Evolutionary conservation across 1,140 invertebrate genomes (phyloP).

Genomic region (Cotesia typhae): DNA sequence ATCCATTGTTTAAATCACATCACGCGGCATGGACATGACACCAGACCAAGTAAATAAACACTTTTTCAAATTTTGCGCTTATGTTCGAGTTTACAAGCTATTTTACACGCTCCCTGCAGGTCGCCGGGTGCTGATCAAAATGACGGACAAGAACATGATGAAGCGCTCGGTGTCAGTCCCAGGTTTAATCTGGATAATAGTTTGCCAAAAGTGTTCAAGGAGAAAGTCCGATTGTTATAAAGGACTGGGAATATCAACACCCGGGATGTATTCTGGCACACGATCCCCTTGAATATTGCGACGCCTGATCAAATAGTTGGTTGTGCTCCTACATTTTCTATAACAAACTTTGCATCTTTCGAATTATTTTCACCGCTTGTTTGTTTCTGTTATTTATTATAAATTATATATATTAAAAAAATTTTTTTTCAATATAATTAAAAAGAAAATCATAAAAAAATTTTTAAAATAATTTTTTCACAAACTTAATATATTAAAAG

Average conservation of each 20-base stretch:
- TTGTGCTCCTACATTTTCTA: constrained; percentile 43
- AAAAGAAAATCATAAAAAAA: too few species aligned
- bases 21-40: too few species aligned
- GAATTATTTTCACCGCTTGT: neutral
- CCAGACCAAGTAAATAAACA: too few species aligned
- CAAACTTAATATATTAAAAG: too few species aligned
- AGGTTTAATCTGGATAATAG: constrained; percentile 28
- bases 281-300: constrained; percentile 44
- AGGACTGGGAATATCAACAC: constrained; percentile 62
- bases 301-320: constrained; percentile 60
- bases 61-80: neutral
- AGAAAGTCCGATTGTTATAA: constrained; percentile 30
- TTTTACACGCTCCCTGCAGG: neutral
- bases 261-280: constrained; percentile 53
- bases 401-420: neutral
- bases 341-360: constrained; percentile 31
- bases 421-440: neutral
- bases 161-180: neutral
- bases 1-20: neutral
- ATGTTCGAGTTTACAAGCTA: too few species aligned
- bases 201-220: constrained; percentile 22
- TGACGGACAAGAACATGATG: neutral
- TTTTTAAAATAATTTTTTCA: too few species aligned
- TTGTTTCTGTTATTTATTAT: too few species aligned
- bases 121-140: neutral